phyloP scores from a whole-genome alignment of 2,797 vertebrate genomes.

The Manis javanica region DNA sequence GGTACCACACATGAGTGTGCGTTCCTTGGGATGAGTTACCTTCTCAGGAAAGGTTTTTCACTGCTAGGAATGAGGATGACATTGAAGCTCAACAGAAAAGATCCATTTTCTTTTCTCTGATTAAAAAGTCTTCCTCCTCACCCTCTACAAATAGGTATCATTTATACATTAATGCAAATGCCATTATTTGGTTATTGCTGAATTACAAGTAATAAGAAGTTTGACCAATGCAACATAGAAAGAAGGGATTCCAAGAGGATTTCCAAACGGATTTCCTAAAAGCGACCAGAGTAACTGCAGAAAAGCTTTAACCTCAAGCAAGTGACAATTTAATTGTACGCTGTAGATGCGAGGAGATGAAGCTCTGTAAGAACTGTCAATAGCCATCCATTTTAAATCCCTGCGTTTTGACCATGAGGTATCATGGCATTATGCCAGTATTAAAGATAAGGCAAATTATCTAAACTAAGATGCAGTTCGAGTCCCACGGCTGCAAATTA shows the following conservation, averaged over 20 bases:
- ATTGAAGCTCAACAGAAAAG: conserved; percentile 17
- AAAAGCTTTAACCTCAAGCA: not conserved
- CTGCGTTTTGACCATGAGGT: not conserved
- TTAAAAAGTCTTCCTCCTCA: not conserved
- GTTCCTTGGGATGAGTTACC: not conserved
- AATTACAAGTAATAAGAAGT: conserved; percentile 36
- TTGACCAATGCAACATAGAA: not conserved
- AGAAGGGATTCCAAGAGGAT: not conserved
- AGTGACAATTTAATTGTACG: not conserved
- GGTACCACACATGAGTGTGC: not conserved
- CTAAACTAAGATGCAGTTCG: conserved; percentile 13
- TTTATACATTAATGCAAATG: not conserved
- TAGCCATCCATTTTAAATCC: conserved; percentile 10
- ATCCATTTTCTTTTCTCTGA: conserved; percentile 8
- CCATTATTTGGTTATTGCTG: conserved; percentile 38
- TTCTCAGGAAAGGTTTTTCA: conserved; percentile 4
- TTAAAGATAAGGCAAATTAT: not conserved
- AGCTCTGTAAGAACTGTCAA: not conserved
- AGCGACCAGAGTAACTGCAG: not conserved
- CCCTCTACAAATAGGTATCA: conserved; percentile 13
- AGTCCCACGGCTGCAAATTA: not conserved
- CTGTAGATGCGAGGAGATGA: not conserved
- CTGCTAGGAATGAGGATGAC: not conserved
- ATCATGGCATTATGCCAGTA: not conserved
- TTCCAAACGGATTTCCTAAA: not conserved